Base-by-base conservation (phyloP, 1,140 invertebrate species). In the Aphelenchoides besseyi region DNA sequence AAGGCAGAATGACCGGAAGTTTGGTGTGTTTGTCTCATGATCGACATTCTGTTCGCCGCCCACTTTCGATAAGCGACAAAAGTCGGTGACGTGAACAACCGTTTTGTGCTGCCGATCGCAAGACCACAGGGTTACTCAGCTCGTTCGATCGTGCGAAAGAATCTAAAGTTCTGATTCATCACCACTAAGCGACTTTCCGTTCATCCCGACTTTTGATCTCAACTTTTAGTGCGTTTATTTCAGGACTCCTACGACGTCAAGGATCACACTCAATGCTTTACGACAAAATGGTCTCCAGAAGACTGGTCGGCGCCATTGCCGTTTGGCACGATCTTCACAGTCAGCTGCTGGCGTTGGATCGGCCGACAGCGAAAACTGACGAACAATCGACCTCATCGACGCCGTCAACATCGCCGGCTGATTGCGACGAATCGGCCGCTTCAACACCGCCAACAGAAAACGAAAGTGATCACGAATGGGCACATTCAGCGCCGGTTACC, bases 251-350 rank as follows among this genome's bases (percentile, higher is more conserved):
- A n/a, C 28, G 64, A 23, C 30, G 72, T 26, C 53, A 64, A 37
- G 70, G 79, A n/a, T 77, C 76, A n/a, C 76, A 77, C 33, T 66
- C 78, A 2, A 57, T 75, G 53, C 59, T 74, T 28, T 80, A 80
- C 54, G 78, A 79, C 71, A 67, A 68, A 52, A 69, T 79, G 64
- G 80, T 79, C 12, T 78, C 78, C 3, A 59, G 78, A 35, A 48
- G 81, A 52, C 64, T 85, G n/a, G 80, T 82, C 9, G 74, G 81
- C 30, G 81, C 81, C n/a, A 83, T 83, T 48, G 81, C 81, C 3
- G 71, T 71, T 12, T 83, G 81, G 81, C 81, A 83, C 63, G 83
- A 83, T 59, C 67, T 83, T 37, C 81, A 83, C 48, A 68, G 54
- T 76, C 9, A 83, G 23, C 80, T 77, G 36, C 37, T 82, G 28